Percentiles rank a stretch among this genome's conserved stretches.
phyloP scores from a whole-genome alignment of 2,113 vertebrate genomes.

The Eptesicus fuscus region DNA sequence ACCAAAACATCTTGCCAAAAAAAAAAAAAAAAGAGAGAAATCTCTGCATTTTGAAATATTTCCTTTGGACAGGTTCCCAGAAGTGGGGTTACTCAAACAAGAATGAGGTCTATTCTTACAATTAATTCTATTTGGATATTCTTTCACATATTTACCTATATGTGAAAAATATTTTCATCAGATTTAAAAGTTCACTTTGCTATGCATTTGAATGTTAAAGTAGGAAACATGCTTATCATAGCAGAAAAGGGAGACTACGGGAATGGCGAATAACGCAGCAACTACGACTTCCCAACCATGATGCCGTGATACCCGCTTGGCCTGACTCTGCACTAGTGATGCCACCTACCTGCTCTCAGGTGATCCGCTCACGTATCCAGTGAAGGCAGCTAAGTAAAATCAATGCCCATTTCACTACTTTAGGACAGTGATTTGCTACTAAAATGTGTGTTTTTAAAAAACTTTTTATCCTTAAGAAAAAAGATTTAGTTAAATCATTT shows the following conservation, averaged over 20 bases:
- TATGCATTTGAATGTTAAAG: neutral
- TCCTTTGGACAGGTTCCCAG: neutral
- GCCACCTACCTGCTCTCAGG: neutral
- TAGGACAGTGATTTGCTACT: neutral
- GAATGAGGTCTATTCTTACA: neutral
- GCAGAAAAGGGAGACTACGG: neutral
- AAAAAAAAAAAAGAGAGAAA: neutral
- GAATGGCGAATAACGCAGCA: accelerated
- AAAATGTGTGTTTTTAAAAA: neutral
- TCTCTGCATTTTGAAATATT: neutral
- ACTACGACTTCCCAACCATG: accelerated
- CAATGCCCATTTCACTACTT: neutral
- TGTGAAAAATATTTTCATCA: neutral
- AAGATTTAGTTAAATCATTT: constrained; percentile 41
- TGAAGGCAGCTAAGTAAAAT: neutral
- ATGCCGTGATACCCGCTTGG: accelerated
- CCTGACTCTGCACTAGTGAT: accelerated
- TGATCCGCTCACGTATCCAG: neutral
- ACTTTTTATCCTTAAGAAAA: constrained; percentile 4
- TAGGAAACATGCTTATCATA: neutral
- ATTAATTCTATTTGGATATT: neutral
- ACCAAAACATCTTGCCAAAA: neutral
- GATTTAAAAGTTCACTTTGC: neutral
- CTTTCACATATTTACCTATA: neutral
- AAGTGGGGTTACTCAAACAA: neutral